phyloP scores from a whole-genome alignment of 2,888 invertebrate genomes.

The Timema podura region DNA sequence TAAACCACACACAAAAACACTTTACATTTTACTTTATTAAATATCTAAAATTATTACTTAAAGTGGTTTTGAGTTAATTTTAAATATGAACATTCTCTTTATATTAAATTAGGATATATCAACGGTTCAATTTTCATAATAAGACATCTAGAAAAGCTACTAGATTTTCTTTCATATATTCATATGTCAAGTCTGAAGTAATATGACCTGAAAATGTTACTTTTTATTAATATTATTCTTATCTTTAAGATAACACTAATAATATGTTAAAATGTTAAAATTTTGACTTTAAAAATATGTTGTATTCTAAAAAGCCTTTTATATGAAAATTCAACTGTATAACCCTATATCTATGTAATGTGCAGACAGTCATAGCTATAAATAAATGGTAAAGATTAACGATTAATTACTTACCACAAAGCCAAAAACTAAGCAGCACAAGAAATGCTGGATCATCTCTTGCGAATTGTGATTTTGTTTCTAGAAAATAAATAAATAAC shows the following conservation, averaged over 20 bases:
- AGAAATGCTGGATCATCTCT: conserved; percentile 98
- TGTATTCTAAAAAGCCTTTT: not conserved
- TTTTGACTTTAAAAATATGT: not conserved
- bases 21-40: too few species aligned
- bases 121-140: not conserved
- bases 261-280: too few species aligned
- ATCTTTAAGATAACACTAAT: not conserved
- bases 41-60: too few species aligned
- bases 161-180: not conserved
- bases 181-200: not conserved
- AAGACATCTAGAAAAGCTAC: not conserved
- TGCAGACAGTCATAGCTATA: not conserved
- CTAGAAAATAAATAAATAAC: conserved; percentile 51
- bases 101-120: not conserved
- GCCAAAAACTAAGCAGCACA: conserved; percentile 80
- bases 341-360: not conserved
- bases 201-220: not conserved
- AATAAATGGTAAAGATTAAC: too few species aligned
- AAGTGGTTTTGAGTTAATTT: not conserved
- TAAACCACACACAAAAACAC: too few species aligned
- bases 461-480: conserved; percentile 97
- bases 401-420: conserved; percentile 61
- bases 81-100: not conserved
- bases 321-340: not conserved
- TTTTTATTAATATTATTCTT: not conserved